These are phyloP conservation scores for Toxostoma redivivum DNA, from an alignment of 2,113 vertebrate genomes.

Conservation along the genomic window DNA sequence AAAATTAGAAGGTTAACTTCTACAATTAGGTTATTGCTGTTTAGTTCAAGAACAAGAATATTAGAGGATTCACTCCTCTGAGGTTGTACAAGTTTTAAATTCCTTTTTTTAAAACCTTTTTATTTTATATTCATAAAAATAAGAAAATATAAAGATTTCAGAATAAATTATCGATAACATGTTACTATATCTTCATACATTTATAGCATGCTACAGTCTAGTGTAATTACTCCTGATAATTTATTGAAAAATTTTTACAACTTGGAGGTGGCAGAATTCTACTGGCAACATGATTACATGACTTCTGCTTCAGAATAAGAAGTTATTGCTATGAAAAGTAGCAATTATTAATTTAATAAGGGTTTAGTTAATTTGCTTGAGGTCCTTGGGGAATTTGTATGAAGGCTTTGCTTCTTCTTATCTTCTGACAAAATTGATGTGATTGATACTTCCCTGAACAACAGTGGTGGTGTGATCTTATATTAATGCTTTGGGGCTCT, in stretches of 20 bases:
- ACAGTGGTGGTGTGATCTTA: not conserved
- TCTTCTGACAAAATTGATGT: not conserved
- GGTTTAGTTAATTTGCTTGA: not conserved
- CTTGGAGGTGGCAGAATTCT: not conserved
- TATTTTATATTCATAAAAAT: not conserved
- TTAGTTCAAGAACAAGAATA: not conserved
- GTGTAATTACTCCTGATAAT: not conserved
- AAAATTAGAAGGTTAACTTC: not conserved
- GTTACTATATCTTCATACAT: rapidly evolving
- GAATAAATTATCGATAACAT: not conserved
- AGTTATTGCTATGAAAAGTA: not conserved
- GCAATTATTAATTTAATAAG: not conserved
- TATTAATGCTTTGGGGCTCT: not conserved
- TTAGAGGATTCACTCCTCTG: not conserved
- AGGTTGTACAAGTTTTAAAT: not conserved
- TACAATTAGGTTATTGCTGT: not conserved
- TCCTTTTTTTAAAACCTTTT: not conserved
- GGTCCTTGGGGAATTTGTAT: not conserved
- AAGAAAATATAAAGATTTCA: not conserved
- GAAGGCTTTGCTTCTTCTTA: not conserved
- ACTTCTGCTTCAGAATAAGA: not conserved
- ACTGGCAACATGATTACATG: not conserved
- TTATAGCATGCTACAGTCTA: not conserved
- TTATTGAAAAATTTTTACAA: not conserved
- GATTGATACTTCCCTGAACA: not conserved